These are phyloP conservation scores for Tiliacea citrago DNA, from an alignment of 2,888 invertebrate genomes.

Conservation along the genomic window DNA sequence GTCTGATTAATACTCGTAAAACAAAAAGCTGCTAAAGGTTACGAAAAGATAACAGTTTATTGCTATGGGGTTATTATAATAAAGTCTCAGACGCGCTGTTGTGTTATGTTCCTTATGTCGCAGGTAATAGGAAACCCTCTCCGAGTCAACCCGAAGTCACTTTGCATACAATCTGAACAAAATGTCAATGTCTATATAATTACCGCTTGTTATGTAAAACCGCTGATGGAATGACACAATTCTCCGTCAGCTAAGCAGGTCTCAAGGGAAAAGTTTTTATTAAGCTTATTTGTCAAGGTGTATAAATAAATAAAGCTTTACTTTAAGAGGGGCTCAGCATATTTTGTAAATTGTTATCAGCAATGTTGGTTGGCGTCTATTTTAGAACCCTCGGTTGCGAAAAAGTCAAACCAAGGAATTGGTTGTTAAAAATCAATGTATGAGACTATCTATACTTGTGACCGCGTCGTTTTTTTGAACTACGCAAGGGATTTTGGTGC, in stretches of 20 bases:
- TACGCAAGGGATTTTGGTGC: not conserved
- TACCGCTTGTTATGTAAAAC: constrained; percentile 48
- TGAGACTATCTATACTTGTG: not conserved
- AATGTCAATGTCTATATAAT: constrained; percentile 33
- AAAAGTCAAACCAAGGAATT: constrained; percentile 12
- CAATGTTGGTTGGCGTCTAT: not conserved
- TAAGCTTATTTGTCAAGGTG: constrained; percentile 64
- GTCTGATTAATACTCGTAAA: not conserved
- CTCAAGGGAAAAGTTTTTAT: constrained; percentile 47
- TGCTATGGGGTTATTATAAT: not conserved
- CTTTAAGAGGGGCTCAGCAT: constrained; percentile 17
- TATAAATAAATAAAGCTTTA: constrained; percentile 48
- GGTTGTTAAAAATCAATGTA: not conserved
- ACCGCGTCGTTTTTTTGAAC: too few species aligned
- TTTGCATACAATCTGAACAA: constrained; percentile 18
- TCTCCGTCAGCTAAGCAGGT: constrained; percentile 23
- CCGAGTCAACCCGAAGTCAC: not conserved
- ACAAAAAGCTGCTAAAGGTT: not conserved
- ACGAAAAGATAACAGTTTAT: not conserved
- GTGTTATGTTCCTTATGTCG: not conserved
- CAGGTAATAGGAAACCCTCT: constrained; percentile 1
- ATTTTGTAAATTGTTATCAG: constrained; percentile 34
- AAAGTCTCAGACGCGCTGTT: not conserved
- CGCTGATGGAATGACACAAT: constrained; percentile 37
- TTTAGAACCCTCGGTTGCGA: not conserved